phyloP scores from a whole-genome alignment of 2,113 vertebrate species.

The Lycocorax pyrrhopterus region DNA sequence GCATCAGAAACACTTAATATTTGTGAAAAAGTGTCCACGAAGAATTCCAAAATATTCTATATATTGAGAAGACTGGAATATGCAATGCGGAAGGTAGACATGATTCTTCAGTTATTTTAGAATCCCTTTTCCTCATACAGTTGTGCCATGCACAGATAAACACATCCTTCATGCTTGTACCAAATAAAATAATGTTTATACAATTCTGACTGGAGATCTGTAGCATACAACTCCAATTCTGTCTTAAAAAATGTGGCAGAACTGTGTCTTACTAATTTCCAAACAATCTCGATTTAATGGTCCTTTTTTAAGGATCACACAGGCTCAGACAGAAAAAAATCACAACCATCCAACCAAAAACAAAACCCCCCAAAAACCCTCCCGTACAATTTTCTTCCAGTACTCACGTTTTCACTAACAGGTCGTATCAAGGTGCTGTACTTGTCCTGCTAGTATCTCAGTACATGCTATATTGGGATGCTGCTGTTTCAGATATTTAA shows the following conservation, averaged over 20 bases:
- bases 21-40: background rate
- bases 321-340: background rate
- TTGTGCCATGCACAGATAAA: background rate
- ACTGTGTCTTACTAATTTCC: background rate
- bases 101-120: background rate
- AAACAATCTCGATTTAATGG: background rate
- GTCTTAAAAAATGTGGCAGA: background rate
- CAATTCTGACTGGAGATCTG: background rate
- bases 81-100: background rate
- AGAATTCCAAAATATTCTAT: background rate
- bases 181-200: background rate
- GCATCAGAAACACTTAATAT: background rate
- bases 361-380: fast-evolving
- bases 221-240: background rate
- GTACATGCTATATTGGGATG: background rate
- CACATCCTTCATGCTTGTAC: background rate
- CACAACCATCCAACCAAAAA: fast-evolving
- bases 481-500: background rate
- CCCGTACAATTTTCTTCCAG: background rate
- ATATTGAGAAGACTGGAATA: background rate
- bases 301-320: background rate
- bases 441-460: background rate
- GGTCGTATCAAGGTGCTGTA: background rate
- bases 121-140: background rate
- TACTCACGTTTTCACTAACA: background rate